phyloP scores from a whole-genome alignment of 2,888 invertebrate genomes.

The Vannuccia rotundouncinata region DNA sequence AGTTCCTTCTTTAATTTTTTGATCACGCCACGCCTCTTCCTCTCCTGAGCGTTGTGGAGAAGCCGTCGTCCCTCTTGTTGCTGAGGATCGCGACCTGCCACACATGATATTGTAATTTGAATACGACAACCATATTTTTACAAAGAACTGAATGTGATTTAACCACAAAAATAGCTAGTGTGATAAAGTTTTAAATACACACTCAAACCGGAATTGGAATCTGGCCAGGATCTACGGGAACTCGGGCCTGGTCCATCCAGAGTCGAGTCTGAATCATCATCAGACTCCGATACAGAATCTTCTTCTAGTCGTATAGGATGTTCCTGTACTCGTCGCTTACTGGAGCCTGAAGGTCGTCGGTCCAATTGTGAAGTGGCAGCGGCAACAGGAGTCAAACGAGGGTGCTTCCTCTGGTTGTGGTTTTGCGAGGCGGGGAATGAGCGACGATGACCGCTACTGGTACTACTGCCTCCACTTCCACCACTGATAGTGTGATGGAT shows the following conservation, averaged over 20 bases:
- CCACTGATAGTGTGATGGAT: too few species aligned
- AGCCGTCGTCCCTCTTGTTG: background rate
- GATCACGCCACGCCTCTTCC: background rate
- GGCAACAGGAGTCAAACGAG: background rate
- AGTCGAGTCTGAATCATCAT: background rate
- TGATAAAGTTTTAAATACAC: too few species aligned
- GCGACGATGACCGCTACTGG: background rate
- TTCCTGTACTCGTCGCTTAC: background rate
- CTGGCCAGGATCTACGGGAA: background rate
- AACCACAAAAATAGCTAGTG: too few species aligned
- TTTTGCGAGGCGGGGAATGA: background rate
- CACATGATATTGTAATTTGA: too few species aligned
- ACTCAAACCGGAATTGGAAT: background rate
- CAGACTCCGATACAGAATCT: background rate
- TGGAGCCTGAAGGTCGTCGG: background rate
- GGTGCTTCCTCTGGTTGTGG: background rate
- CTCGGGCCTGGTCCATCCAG: background rate
- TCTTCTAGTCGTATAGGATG: background rate
- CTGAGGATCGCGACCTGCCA: background rate
- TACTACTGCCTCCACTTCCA: background rate
- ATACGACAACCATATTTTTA: too few species aligned
- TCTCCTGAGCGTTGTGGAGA: conserved; percentile 10
- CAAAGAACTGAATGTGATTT: too few species aligned
- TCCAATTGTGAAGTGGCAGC: background rate
- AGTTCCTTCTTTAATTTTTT: conserved; percentile 1